Evolutionary conservation across 2,797 vertebrate species (phyloP).

Genomic region (Zonotrichia albicollis): DNA sequence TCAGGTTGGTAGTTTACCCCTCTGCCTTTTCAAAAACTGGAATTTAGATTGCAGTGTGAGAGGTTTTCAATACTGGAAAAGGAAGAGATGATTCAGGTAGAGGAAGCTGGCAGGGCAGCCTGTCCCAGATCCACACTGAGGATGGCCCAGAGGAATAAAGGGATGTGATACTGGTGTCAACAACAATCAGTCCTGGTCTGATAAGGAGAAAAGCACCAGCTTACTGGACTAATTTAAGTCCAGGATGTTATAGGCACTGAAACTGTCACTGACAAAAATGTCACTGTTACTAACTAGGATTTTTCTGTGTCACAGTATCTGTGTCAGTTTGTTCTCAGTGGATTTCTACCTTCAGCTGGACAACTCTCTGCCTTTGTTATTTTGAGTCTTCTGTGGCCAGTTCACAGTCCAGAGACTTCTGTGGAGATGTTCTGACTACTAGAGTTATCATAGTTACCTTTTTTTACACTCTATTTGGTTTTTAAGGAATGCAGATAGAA

Average conservation of each 20-base stretch:
- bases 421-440: not conserved
- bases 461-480: not conserved
- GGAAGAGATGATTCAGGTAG: not conserved
- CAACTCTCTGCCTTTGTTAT: not conserved
- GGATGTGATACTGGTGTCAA: not conserved
- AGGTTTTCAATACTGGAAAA: not conserved
- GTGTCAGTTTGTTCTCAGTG: not conserved
- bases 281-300: not conserved
- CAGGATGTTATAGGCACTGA: not conserved
- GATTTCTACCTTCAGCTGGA: not conserved
- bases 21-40: conserved; percentile 15
- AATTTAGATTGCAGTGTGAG: not conserved
- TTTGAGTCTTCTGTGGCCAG: not conserved
- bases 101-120: not conserved
- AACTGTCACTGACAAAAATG: not conserved
- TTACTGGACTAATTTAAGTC: not conserved
- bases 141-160: not conserved
- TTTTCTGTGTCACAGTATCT: not conserved
- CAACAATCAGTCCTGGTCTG: not conserved
- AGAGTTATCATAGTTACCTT: not conserved
- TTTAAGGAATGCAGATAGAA: not conserved
- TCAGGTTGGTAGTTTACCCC: not conserved
- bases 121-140: not conserved
- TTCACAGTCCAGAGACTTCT: not conserved
- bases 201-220: not conserved